Base-by-base conservation (phyloP, 2,797 vertebrate species). In the Bovichtus variegatus region DNA sequence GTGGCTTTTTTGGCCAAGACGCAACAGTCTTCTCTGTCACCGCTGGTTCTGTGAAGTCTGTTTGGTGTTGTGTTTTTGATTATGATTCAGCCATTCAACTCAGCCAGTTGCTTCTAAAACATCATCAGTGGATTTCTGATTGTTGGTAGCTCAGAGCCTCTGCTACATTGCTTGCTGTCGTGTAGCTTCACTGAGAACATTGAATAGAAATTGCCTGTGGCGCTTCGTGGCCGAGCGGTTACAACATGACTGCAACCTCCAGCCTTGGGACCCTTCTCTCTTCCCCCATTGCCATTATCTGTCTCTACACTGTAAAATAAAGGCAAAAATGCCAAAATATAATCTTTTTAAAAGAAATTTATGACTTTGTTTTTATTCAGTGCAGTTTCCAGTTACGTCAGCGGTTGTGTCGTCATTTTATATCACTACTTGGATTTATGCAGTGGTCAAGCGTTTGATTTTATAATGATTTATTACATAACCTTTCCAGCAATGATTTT, bases 381-480 rank as follows among this genome's bases (percentile, higher is more conserved):
- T 15, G 16, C 66, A 63, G 53, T 58, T 82, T 88, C 66, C 69
- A 64, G 21, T 60, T 73, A n/a, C 69, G 54, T 21, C 41, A 58
- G 58, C 63, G 57, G 73, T 63, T 21, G 23, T 29, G 38, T 57
- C 76, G 74, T 82, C 70, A 73, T 87, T 86, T 78, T 67, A 10
- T 60, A 50, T 80, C 43, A 70, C 67, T 38, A 23, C 61, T 72
- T 69, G 57, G 60, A 78, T 65, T 11, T 57, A 25, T 73, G 66
- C 36, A 40, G 61, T 71, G 71, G 65, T 82, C 71, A 76, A 83
- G 34, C 67, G 50, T 83, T 78, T 63, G 41, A 82, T 89, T 87
- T 60, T 49, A 40, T 78, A 81, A 90, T 53, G 63, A 77, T 70
- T 79, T 64, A 61, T 91, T 82, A 58, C 23, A 49, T 82, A 87